Percentiles rank a stretch among this genome's conserved stretches.
phyloP scores from a whole-genome alignment of 2,113 vertebrate genomes.

The Cairina moschata region DNA sequence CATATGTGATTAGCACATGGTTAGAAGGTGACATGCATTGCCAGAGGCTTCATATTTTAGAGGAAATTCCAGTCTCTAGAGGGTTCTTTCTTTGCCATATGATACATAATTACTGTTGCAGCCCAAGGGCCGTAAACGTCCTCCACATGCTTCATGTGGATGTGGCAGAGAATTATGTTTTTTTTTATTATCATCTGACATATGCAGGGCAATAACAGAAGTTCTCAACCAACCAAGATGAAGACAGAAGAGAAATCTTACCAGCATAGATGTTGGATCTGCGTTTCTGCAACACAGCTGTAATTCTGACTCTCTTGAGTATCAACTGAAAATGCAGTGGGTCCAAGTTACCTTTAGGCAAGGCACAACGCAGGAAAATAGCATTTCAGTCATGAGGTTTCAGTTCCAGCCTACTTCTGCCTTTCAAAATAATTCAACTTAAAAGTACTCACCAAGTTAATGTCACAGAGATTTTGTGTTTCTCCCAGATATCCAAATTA shows the following conservation, averaged over 20 bases:
- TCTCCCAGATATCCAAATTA: background rate
- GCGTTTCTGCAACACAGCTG: background rate
- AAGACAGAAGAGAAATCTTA: background rate
- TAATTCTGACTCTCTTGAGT: background rate
- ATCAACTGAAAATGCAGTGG: background rate
- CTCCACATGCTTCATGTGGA: background rate
- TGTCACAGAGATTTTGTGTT: background rate
- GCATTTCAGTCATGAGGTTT: background rate
- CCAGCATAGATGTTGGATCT: background rate
- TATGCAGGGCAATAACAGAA: background rate
- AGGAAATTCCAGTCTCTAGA: background rate
- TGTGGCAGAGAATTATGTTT: background rate
- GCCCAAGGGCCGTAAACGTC: background rate
- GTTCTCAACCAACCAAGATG: background rate
- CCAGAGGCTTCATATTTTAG: background rate
- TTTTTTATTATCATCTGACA: background rate
- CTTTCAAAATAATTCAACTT: background rate
- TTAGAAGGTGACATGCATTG: background rate
- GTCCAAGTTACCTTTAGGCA: background rate
- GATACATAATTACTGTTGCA: background rate
- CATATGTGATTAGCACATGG: background rate
- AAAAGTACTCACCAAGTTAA: background rate
- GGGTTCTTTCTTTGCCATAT: background rate
- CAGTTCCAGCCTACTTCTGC: background rate
- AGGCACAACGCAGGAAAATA: background rate